Base-by-base conservation (phyloP, 1,140 invertebrate genomes). In the Drosophila rufa region DNA sequence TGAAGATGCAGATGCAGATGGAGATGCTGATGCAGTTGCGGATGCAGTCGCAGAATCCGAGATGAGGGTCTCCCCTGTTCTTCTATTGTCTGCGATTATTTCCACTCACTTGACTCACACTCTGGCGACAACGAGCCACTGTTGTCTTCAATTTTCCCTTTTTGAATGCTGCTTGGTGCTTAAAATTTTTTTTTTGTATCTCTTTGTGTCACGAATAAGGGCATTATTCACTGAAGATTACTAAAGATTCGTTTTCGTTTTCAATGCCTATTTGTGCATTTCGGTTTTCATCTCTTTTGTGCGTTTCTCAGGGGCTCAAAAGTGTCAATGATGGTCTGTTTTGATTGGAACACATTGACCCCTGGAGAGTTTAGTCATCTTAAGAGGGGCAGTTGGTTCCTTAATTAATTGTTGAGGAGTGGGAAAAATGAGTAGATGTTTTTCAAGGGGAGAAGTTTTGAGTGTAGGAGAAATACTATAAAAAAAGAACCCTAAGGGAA, bases 71-170 rank as follows among this genome's bases (percentile, higher is more conserved):
- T 84, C 76, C 75, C 68, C 75, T 66, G 74, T 55, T 66, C 30
- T 62, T 51, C 85, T 82, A 91, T 91, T 90, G 82, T 91, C 70
- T 79, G 81, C 76, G 79, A 90, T 90, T 90, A 89, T 90, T 80
- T 82, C 70, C 85, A 90, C 75, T 82, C 82, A 86, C 82, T 90
- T 89, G 75, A 89, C 76, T 74, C 66, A 43, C 65, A 56, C 58
- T 36, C 62, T 33, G 17, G 17, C 33, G n/a, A 53, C 50, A 51
- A 17, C 48, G 25, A 51, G 30, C 50, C 50, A 53, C 51, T 17
- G 30, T 48, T 36, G 51, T 56, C 40, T 65, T 61, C 58, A 47
- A 68, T 78, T 75, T 74, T 74, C 69, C 59, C 66, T 66, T 69
- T 56, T 69, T 66, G 60, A 53, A 66, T 45, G 45, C 38, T 38